Base-by-base conservation (phyloP, 2,113 vertebrate species). In the Thamnaconus septentrionalis region DNA sequence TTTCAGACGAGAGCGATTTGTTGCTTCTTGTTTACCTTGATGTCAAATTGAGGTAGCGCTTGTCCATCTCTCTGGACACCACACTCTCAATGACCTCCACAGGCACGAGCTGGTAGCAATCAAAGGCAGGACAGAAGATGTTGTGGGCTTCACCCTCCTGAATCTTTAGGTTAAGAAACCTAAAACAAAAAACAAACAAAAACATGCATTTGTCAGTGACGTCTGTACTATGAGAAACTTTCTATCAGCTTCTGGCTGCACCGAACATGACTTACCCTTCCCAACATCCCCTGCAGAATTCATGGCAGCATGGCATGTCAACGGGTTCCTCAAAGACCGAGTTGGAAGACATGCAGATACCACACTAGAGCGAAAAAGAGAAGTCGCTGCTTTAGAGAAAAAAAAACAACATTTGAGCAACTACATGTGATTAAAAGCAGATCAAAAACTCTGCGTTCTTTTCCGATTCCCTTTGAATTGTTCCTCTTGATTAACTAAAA, bases 71-170 rank as follows among this genome's bases (percentile, higher is more conserved):
- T 88, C 95, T 94, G 73, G 96, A 99, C 82, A 99, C 97, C 61
- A 99, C 94, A 77, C 96, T 96, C 90, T 99, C 97, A 81, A 99
- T 99, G 85, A 98, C 93, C 81, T 99, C 97, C 79, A 99, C 97
- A 83, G 97, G 97, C 74, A 99, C 97, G 64, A 95, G 93, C 85
- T 98, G 97, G 90, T 96, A 98, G 88, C 97, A 99, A 82, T 98
- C 96, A 82, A 93, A 96, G 3, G 96, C 96, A 55, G 97, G 97
- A 82, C 97, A 99, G 84, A 98, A 96, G 91, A 99, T 99, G 84
- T 98, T 99, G 88, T 99, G 96, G 60, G 97, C 97, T 90, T 99
- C 96, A 81, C 97, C 97, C 71, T 99, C 97, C 80, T 99, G 96
- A 90, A 99, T 99, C 92, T 99, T 99, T 78, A 99, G 81, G 89